These are phyloP conservation scores for Fissipunctia ypsillon DNA, from an alignment of 2,888 invertebrate genomes.

Conservation along the genomic window DNA sequence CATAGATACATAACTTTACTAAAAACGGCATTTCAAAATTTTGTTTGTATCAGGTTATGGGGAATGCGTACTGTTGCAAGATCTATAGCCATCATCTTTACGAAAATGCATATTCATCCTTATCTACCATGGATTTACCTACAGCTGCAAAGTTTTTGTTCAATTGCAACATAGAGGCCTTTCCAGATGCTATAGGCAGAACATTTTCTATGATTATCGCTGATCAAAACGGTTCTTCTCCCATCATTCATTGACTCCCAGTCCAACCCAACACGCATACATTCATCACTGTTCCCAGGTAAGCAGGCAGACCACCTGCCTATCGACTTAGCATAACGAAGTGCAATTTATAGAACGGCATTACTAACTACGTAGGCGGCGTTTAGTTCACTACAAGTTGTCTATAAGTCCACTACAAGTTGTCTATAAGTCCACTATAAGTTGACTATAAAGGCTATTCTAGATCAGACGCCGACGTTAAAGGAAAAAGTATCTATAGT, in stretches of 20 bases:
- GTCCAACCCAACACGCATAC: slow-evolving; percentile 44
- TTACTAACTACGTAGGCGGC: slow-evolving; percentile 68
- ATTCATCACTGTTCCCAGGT: slow-evolving; percentile 68
- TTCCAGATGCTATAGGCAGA: not conserved
- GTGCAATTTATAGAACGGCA: slow-evolving; percentile 83
- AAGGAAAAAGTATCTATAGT: slow-evolving; percentile 52
- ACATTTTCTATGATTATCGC: slow-evolving; percentile 4
- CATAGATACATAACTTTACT: not conserved
- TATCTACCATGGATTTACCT: not conserved
- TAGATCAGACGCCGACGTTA: slow-evolving; percentile 40
- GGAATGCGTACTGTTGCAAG: not conserved
- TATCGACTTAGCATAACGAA: slow-evolving; percentile 84
- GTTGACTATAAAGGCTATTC: slow-evolving; percentile 59
- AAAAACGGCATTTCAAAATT: slow-evolving; percentile 13
- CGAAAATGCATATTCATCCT: not conserved
- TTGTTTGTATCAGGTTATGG: slow-evolving; percentile 1
- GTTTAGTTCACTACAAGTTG: slow-evolving; percentile 61
- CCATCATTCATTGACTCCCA: slow-evolving; percentile 38
- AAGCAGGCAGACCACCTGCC: slow-evolving; percentile 82
- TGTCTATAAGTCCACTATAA: too few species aligned
- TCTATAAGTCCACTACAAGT: slow-evolving; percentile 38
- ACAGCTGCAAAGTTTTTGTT: not conserved
- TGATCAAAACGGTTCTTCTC: slow-evolving; percentile 35
- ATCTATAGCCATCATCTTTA: not conserved
- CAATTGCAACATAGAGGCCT: too few species aligned